These are phyloP conservation scores for Thripadectes ignobilis DNA, from an alignment of 2,797 vertebrate species.

Conservation along the genomic window DNA sequence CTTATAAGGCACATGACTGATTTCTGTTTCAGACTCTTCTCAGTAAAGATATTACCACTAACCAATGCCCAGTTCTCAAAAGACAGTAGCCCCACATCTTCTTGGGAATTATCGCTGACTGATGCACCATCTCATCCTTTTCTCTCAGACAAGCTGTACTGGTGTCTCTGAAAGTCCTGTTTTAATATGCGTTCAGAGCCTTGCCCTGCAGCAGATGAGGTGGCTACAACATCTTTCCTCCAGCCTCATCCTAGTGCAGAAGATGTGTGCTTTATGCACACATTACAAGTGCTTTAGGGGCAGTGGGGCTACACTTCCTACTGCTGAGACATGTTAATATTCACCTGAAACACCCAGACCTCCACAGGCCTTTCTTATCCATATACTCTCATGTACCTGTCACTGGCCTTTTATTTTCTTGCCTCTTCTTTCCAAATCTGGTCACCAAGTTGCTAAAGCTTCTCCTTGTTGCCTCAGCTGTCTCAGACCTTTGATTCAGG, in stretches of 20 bases:
- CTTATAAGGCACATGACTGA: not conserved
- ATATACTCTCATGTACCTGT: not conserved
- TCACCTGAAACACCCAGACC: not conserved
- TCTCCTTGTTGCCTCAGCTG: not conserved
- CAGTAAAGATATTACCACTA: not conserved
- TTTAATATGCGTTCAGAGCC: not conserved
- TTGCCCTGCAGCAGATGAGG: not conserved
- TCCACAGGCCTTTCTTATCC: not conserved
- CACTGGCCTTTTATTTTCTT: not conserved
- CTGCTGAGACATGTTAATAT: accelerated
- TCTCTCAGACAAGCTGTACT: accelerated
- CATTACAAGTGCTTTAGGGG: not conserved
- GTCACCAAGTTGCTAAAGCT: not conserved
- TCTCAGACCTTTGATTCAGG: accelerated
- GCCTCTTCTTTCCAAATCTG: not conserved
- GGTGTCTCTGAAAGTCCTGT: accelerated
- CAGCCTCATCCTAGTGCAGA: not conserved
- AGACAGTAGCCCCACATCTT: not conserved
- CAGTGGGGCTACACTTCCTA: not conserved
- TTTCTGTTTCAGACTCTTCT: not conserved
- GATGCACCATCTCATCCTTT: not conserved
- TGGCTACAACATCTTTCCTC: not conserved
- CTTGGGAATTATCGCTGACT: not conserved
- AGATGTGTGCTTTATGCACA: not conserved
- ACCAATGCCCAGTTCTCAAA: not conserved